Evolutionary conservation across 2,888 invertebrate species (phyloP), one percentile per base, ranked within the genome.

Genomic region (Phaonia tiefii): DNA sequence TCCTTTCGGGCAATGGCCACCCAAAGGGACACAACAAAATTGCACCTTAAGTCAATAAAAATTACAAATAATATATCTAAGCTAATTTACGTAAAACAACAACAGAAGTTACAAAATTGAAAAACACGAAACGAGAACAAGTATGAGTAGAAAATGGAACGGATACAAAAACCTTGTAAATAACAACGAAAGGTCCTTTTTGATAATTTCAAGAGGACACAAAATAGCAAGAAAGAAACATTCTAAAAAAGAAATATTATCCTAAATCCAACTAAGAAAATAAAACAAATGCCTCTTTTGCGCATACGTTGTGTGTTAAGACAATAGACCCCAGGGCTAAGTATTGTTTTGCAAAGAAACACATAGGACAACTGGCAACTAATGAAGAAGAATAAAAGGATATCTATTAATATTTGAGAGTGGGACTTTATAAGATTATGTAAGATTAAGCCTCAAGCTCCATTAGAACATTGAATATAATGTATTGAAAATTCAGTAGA

Each of bases 21-120:
- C 10, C 51, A 10, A 15, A 26, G 60, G 13, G 39, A n/a, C 13
- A 49, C 46, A 49, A 56, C 56, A 2, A 31, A 56, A 42, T 20
- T 39, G 42, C 67, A 75, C 72, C 73, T 74, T 65, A 26, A 51
- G 66, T 66, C 66, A 74, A 74, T 73, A 73, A 69, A 75, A 80
- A 71, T 76, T 80, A 39, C 26, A 42, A 58, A 70, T 56, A 70
- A 60, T 75, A 69, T 79, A 70, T 71, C 54, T 31, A n/a, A 71
- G 65, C 46, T 75, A 66, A 60, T 71, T 75, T 51, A 60, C 7
- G 26, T 31, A 60, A 49, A 49, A 8, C 49, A 49, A 49, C 46
- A 46, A 46, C 17, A 46, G 4, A 51, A 11, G 4, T 22, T 8
- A 15, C 2, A 15, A n/a, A 56, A 58, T 39, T 7, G n/a, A n/a